Evolutionary conservation across 2,797 vertebrate species (phyloP).

Genomic region (Artibeus jamaicensis): DNA sequence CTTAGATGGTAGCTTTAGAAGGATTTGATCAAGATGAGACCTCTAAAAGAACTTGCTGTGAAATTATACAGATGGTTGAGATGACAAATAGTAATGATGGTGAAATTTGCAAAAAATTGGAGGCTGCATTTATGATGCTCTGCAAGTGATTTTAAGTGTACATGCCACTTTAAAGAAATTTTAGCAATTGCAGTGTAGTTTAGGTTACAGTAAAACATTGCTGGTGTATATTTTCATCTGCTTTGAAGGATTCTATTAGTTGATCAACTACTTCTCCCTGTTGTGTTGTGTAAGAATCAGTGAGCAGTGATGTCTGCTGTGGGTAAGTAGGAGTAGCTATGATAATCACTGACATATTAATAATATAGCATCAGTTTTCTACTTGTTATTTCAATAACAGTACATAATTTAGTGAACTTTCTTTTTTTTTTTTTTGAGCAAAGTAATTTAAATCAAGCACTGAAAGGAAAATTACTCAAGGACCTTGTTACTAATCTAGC

Average conservation of each 20-base stretch:
- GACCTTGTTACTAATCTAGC: not conserved
- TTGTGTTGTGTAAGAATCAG: not conserved
- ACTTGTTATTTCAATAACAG: not conserved
- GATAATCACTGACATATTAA: not conserved
- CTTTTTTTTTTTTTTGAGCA: slow-evolving; percentile 16
- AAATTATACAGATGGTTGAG: not conserved
- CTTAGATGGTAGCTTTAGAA: not conserved
- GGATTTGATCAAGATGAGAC: not conserved
- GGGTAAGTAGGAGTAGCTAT: not conserved
- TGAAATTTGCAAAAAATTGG: not conserved
- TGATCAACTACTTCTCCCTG: not conserved
- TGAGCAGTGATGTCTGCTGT: not conserved
- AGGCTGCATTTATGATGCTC: not conserved
- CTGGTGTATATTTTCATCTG: not conserved
- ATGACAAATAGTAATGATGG: not conserved
- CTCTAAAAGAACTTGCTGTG: not conserved
- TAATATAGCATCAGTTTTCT: not conserved
- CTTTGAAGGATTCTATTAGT: not conserved
- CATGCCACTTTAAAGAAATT: not conserved
- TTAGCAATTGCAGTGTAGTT: not conserved
- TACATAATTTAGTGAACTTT: not conserved
- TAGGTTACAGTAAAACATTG: not conserved
- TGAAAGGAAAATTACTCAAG: not conserved
- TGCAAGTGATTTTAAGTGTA: not conserved
- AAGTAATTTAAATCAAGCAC: not conserved